Evolutionary conservation across 2,797 vertebrate genomes (phyloP).

Genomic region (Manis crassicaudata): DNA sequence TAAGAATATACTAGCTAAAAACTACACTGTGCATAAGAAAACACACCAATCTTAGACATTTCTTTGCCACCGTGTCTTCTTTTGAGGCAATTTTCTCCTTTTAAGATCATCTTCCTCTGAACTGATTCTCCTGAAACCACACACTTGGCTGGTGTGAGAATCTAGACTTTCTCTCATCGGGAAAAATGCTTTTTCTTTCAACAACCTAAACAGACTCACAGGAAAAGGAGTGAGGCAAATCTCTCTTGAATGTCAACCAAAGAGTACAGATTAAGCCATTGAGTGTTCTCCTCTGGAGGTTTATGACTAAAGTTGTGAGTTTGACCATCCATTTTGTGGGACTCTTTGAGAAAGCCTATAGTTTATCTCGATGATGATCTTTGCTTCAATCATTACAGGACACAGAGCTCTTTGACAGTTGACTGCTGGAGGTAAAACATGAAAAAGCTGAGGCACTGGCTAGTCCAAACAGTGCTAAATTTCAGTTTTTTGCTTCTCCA

Average conservation of each 20-base stretch:
- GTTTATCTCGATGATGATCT: slow-evolving; percentile 6
- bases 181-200: neutral
- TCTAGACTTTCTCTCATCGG: neutral
- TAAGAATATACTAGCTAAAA: neutral
- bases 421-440: neutral
- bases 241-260: neutral
- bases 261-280: neutral
- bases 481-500: neutral
- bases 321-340: neutral
- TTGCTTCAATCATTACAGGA: neutral
- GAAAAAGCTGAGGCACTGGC: neutral
- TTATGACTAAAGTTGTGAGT: neutral
- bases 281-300: neutral
- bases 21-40: neutral
- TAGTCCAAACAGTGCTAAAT: neutral
- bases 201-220: neutral
- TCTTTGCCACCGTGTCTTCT: neutral
- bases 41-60: neutral
- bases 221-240: neutral
- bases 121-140: neutral
- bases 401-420: neutral
- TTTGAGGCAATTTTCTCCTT: neutral
- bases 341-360: neutral
- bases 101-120: neutral
- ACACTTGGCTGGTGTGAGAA: neutral